A percentile compares a stretch with the other conserved stretches of the same genome.
These are phyloP conservation scores for Cynaeus angustus DNA, from an alignment of 2,888 invertebrate species.

Conservation along the genomic window DNA sequence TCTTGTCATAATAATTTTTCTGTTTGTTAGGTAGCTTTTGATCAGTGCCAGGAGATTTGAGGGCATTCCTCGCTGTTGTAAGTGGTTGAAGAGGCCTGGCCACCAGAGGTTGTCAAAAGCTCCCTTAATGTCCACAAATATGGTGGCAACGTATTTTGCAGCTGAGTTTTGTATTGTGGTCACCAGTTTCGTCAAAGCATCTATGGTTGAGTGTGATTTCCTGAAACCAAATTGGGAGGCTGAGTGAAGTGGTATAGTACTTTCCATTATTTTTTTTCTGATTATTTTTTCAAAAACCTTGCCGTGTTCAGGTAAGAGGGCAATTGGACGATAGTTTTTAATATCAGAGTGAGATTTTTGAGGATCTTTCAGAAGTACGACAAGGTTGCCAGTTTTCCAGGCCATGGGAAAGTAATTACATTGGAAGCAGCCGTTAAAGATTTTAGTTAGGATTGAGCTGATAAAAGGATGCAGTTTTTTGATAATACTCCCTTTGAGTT, in stretches of 20 bases:
- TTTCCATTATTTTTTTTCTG: background rate
- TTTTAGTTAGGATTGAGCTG: background rate
- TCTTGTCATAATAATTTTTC: background rate
- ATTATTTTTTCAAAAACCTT: slow-evolving; percentile 19
- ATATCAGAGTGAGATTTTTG: background rate
- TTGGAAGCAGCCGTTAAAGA: background rate
- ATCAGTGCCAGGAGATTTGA: slow-evolving; percentile 8
- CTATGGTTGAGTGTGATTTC: too few species aligned
- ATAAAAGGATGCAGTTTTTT: background rate
- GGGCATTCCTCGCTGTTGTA: slow-evolving; percentile 15
- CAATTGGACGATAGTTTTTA: slow-evolving; percentile 8
- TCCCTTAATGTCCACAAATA: slow-evolving; percentile 42
- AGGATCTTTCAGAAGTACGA: background rate
- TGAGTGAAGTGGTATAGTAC: too few species aligned
- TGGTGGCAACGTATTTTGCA: slow-evolving; percentile 22
- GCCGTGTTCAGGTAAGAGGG: background rate
- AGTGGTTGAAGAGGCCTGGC: slow-evolving; percentile 12
- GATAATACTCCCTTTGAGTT: background rate
- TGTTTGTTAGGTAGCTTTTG: slow-evolving; percentile 38
- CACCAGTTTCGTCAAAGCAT: too few species aligned
- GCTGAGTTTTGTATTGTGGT: too few species aligned
- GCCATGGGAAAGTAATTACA: background rate
- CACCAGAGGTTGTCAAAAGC: slow-evolving; percentile 52
- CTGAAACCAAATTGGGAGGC: too few species aligned
- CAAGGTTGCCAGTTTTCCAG: slow-evolving; percentile 10